Conservation (phyloP, 2,888 invertebrate species). For the Melipona bicolor region DNA sequence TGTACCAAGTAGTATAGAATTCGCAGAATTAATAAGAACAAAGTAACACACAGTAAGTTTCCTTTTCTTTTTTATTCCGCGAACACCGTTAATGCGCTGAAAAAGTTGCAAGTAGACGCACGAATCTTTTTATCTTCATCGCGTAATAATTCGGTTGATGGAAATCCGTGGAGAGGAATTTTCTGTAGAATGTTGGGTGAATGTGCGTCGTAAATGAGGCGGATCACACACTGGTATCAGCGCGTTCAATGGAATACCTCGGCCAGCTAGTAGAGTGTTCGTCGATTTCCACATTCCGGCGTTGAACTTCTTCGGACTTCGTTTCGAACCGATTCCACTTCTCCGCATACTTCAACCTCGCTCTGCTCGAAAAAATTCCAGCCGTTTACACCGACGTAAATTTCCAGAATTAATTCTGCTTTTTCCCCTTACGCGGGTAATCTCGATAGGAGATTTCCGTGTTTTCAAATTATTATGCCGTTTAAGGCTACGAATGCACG, state of each 20-base stretch:
- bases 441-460: neutral
- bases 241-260: constrained; percentile 41
- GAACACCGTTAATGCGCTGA: neutral
- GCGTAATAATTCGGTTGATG: neutral
- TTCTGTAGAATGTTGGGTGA: neutral
- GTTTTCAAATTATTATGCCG: neutral
- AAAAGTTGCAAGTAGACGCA: neutral
- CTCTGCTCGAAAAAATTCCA: constrained; percentile 9
- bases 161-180: neutral
- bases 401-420: constrained; percentile 1
- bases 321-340: constrained; percentile 36
- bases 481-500: neutral
- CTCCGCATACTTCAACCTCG: constrained; percentile 10
- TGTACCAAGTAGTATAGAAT: neutral
- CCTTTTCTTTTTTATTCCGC: neutral
- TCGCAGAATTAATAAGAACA: neutral
- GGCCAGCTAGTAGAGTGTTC: constrained; percentile 32
- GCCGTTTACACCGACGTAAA: neutral
- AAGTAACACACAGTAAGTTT: too few relatives aligned
- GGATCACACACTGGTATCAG: constrained; percentile 15
- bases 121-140: neutral
- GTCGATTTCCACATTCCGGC: constrained; percentile 52
- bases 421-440: neutral
- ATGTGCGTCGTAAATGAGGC: constrained; percentile 14
- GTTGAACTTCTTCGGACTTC: constrained; percentile 38